Evolutionary conservation across 2,797 vertebrate species (phyloP).

Genomic region (Novumbra hubbsi): DNA sequence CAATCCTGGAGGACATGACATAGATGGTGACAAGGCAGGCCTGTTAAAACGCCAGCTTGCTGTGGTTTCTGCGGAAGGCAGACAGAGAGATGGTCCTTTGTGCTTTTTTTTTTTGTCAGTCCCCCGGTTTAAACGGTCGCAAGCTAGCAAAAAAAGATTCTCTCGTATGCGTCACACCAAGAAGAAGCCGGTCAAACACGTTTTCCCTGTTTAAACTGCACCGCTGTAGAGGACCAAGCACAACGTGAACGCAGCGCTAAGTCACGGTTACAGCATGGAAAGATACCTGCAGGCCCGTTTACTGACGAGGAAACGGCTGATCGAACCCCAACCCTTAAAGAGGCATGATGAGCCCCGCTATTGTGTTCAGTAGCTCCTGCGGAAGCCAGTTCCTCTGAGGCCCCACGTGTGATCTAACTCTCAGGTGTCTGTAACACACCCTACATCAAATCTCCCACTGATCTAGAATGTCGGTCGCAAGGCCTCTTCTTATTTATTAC

Average conservation of each 20-base stretch:
- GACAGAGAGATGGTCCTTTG: neutral
- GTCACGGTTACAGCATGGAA: neutral
- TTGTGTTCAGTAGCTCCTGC: neutral
- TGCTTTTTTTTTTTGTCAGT: neutral
- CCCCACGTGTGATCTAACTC: neutral
- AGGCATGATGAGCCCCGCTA: neutral
- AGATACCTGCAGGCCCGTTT: neutral
- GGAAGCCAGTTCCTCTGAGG: neutral
- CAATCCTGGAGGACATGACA: neutral
- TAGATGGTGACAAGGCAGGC: neutral
- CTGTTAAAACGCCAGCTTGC: neutral
- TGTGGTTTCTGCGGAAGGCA: neutral
- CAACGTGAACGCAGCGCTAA: neutral
- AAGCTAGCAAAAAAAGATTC: neutral
- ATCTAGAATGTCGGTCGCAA: neutral
- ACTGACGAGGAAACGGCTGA: neutral
- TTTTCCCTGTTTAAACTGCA: neutral
- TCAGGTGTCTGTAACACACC: neutral
- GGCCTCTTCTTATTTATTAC: neutral
- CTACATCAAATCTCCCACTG: neutral
- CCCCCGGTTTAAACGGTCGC: neutral
- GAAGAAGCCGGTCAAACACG: neutral
- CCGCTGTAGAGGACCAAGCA: neutral
- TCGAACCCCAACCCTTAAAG: neutral
- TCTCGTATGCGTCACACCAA: neutral